These are phyloP conservation scores for Drosophila setosimentum DNA, from an alignment of 2,888 invertebrate genomes.

Conservation along the genomic window DNA sequence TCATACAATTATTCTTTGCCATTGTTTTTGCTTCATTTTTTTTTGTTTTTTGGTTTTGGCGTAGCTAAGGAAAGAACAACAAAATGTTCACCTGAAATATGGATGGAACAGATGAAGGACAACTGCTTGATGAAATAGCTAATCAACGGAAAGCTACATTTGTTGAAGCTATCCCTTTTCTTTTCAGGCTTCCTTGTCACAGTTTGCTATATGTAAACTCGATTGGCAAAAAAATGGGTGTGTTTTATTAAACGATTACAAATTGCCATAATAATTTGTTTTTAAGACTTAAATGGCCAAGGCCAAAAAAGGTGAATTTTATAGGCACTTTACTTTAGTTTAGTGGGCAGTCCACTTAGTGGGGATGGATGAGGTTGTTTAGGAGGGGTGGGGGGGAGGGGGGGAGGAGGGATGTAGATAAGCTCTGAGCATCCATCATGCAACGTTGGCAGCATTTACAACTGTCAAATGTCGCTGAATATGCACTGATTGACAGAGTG, in stretches of 20 bases:
- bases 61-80: conserved; percentile 23
- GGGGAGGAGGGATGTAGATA: background rate
- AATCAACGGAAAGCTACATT: conserved; percentile 20
- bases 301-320: conserved; percentile 26
- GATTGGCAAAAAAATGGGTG: background rate
- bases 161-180: background rate
- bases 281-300: conserved; percentile 13
- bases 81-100: conserved; percentile 31
- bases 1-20: conserved; percentile 80
- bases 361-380: too few species aligned
- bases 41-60: background rate
- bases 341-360: background rate
- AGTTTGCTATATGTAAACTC: background rate
- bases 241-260: conserved; percentile 3
- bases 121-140: conserved; percentile 20
- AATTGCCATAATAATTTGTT: conserved; percentile 1
- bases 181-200: background rate
- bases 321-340: background rate
- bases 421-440: conserved; percentile 60
- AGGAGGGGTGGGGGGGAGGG: too few species aligned
- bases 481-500: conserved; percentile 67
- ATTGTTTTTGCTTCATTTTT: conserved; percentile 60
- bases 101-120: background rate
- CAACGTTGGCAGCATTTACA: conserved; percentile 64
- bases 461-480: conserved; percentile 73